Percentiles rank a stretch among this genome's conserved stretches.
phyloP scores from a whole-genome alignment of 2,113 vertebrate species.

The Scopus umbretta region DNA sequence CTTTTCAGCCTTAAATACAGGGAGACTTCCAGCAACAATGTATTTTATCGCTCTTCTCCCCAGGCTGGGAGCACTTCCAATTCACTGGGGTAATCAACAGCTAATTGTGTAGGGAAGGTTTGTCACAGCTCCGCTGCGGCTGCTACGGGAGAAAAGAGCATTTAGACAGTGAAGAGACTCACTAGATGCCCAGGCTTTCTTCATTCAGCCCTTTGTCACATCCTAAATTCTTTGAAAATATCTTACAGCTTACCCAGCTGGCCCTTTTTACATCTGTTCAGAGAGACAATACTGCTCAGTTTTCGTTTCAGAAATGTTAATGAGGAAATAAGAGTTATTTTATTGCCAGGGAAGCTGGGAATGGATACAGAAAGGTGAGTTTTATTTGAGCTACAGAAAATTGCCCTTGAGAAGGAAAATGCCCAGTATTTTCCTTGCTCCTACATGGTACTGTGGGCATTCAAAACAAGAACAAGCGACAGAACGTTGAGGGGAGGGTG shows the following conservation, averaged over 20 bases:
- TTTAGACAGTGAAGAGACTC: not conserved
- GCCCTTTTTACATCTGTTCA: not conserved
- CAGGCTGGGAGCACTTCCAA: not conserved
- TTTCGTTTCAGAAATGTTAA: not conserved
- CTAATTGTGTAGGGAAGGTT: slow-evolving; percentile 13
- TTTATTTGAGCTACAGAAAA: not conserved
- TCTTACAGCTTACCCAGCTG: not conserved
- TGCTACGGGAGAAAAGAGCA: not conserved
- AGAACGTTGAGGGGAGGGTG: not conserved
- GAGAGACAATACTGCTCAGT: not conserved
- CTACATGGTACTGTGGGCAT: not conserved
- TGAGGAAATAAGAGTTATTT: not conserved
- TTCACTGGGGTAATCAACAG: not conserved
- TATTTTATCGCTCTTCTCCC: not conserved
- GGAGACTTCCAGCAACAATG: not conserved
- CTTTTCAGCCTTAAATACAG: slow-evolving; percentile 39
- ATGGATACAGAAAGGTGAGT: not conserved
- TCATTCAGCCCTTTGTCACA: not conserved
- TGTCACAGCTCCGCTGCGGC: not conserved
- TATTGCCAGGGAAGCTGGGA: not conserved
- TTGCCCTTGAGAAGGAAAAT: not conserved
- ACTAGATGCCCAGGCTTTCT: not conserved
- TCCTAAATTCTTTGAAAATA: not conserved
- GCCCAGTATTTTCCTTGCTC: not conserved
- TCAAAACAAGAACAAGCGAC: not conserved